A percentile compares a stretch with the other conserved stretches of the same genome.
These are phyloP conservation scores for Centropyge bicolor DNA, from an alignment of 2,797 vertebrate species.

Conservation along the genomic window DNA sequence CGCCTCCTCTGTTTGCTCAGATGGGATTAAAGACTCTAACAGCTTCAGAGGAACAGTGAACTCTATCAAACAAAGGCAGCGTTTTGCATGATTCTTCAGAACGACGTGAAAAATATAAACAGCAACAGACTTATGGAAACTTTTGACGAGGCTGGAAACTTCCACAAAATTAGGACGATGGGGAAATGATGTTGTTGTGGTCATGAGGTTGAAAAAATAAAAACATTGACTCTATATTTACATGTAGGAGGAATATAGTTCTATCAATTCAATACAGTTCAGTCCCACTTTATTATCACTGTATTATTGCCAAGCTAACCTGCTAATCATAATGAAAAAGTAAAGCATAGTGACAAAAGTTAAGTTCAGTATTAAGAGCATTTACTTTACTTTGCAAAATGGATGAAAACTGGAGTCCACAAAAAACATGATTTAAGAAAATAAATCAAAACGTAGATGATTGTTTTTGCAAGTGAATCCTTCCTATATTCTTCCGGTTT, in stretches of 20 bases:
- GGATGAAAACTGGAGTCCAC: background rate
- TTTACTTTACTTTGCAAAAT: conserved; percentile 2
- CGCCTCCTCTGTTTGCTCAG: conserved; percentile 28
- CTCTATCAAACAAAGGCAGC: conserved; percentile 5
- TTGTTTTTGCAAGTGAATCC: background rate
- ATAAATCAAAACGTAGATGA: background rate
- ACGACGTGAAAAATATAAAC: background rate
- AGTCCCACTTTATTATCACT: background rate
- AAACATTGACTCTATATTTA: background rate
- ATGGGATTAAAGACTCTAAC: background rate
- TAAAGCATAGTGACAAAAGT: no score
- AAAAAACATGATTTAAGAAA: background rate
- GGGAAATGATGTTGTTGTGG: background rate
- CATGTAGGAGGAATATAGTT: background rate
- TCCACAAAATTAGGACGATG: background rate
- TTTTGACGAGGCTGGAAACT: background rate
- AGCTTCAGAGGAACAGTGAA: background rate
- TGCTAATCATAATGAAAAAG: background rate
- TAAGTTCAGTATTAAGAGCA: no score
- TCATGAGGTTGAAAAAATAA: no score
- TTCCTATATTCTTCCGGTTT: background rate
- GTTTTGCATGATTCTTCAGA: conserved; percentile 9
- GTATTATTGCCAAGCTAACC: background rate
- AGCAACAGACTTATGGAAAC: conserved; percentile 19
- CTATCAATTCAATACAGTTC: background rate